Evolutionary conservation across 1,140 invertebrate genomes (phyloP), one percentile per base, ranked within the genome.

Genomic region (Diorhabda carinulata): DNA sequence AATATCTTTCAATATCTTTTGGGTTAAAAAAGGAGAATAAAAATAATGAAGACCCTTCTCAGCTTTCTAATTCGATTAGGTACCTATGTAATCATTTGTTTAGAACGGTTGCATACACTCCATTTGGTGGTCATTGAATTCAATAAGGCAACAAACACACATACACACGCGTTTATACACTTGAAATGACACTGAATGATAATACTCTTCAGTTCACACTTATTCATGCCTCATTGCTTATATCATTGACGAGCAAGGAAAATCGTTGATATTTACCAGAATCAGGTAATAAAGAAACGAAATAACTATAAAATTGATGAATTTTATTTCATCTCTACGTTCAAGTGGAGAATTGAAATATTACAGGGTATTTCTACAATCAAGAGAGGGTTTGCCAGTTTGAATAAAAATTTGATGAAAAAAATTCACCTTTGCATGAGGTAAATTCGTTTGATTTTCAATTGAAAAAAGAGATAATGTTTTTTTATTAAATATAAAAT

Each of bases 61-160:
- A 8, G 57, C 65, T 56, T 41, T 60, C 5, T 67, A 56, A 67
- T 67, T 67, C 65, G 65, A 67, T 67, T 67, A 67, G 65, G 65
- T 58, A 44, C 57, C 57, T 67, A 67, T 52, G 65, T 58, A 44
- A 67, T 67, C 65, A 67, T 67, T 67, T 67, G 65, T 67, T 67
- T 60, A 60, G 57, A 41, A 67, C 65, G 65, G 58, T 59, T 67
- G 52, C 57, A 45, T 67, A 44, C 65, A 67, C 65, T 67, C 65
- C 57, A 67, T 67, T 67, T 67, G 58, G 65, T 67, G 65, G 65
- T 67, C 65, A 67, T 67, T 67, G 65, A 67, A 67, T 67, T 60
- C 65, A 67, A 67, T 67, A 59, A 44, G 65, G 52, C 65, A 67
- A 60, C 65, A 63, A 63, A 43, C 61, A 67, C 47, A 52, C 47